Evolutionary conservation across 2,113 vertebrate species (phyloP), one percentile per base, ranked within the genome.

Genomic region (Rhipidura dahli): DNA sequence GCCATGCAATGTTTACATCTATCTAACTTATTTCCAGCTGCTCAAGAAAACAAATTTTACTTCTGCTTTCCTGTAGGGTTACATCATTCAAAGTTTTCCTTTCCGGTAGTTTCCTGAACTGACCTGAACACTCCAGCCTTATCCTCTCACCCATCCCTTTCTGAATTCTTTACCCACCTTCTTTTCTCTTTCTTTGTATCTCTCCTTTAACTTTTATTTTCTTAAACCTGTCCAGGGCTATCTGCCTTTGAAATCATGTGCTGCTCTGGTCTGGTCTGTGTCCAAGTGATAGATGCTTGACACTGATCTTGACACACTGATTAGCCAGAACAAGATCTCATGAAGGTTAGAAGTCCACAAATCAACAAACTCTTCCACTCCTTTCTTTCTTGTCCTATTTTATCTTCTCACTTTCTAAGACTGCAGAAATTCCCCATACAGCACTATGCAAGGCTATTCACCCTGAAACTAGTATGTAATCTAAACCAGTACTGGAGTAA

Each of bases 401-500:
- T 57, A 50, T 85, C 75, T 87, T 75, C 17, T 61, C 28, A 33
- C 35, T 80, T 88, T 90, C 82, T 88, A 75, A 73, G 75, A 90
- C 8, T 88, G 54, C 17, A 90, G 33, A 63, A 83, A 49, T 90
- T 57, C 60, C 49, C 56, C 6, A 0, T n/a, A 30, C 20, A 63
- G 81, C 76, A 82, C 60, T 20, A 39, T 50, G 61, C 65, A 61
- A 39, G 44, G 44, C 56, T 92, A 9, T 75, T 83, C 40, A 89
- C 64, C 57, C 53, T 84, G 65, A 82, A 91, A 91, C 40, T 30
- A 60, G 33, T n/a, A 64, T 2, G 3, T 91, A 89, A 96, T 95
- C 77, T 79, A 91, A 95, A 79, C 56, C 50, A 94, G 44, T 30
- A 16, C 45, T 79, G 53, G 51, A 71, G 27, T 96, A 93, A 93